Evolutionary conservation across 2,113 vertebrate genomes (phyloP), one percentile per base, ranked within the genome.

Genomic region (Jaculus jaculus): DNA sequence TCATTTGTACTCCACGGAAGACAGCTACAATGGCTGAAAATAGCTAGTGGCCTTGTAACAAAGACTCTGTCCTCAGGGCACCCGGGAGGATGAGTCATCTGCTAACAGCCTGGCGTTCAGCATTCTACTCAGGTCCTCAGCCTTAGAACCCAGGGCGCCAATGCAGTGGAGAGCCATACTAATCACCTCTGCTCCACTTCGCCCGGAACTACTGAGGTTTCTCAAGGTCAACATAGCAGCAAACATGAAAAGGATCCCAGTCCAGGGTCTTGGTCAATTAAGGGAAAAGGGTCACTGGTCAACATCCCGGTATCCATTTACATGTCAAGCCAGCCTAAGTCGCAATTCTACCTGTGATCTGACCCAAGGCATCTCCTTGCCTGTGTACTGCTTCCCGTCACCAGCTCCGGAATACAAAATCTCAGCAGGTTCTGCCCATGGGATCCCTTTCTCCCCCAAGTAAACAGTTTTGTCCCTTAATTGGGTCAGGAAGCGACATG

Each of bases 251-350:
- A 34, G 26, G 9, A 82, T 61, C 71, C 30, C n/a, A 42, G 54
- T 68, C 77, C 83, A 87, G 93, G 80, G 60, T 34, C 72, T 80
- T 58, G 30, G 89, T 89, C 21, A 34, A 84, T 89, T 89, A 80
- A 87, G 42, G 34, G 60, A 54, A 84, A 94, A 78, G 32, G 34
- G 12, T 80, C 75, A 68, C 32, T 77, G n/a, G 60, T 61, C 42
- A 68, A 77, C n/a, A 32, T 66, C n/a, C n/a, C 32, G 58, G n/a
- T 83, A 42, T 23, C 42, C 81, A 68, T 12, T n/a, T 93, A 87
- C 51, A 65, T 94, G 88, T 71, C 51, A 91, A 68, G 65, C 34
- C 66, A 82, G 58, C 28, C 24, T 84, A 47, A 84, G 71, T 84
- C 77, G 68, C 61, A 69, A 82, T 81, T 60, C 34, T 86, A 47